A percentile compares a stretch with the other conserved stretches of the same genome.
Conservation (phyloP, 1,140 invertebrate species). For the Nasonia vitripennis region DNA sequence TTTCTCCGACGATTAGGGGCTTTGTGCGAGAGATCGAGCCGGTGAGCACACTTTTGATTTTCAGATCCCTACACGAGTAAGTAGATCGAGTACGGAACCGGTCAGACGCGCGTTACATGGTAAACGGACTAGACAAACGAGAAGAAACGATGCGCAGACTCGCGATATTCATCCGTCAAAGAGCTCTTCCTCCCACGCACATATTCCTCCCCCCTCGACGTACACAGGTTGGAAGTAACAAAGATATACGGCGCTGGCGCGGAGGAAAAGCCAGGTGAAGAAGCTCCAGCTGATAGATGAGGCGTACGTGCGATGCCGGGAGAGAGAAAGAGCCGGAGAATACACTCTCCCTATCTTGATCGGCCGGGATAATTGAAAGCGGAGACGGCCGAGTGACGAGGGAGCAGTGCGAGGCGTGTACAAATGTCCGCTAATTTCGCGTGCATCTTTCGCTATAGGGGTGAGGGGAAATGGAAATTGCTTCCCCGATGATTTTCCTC, state of each 20-base stretch:
- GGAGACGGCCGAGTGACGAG: neutral
- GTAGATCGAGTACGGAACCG: neutral
- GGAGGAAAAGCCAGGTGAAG: conserved; percentile 20
- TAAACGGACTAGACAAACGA: neutral
- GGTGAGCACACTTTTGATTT: neutral
- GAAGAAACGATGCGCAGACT: neutral
- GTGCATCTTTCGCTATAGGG: neutral
- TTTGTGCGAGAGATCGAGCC: too few species aligned
- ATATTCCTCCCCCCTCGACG: neutral
- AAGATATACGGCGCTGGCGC: conserved; percentile 16
- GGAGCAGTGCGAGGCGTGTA: neutral
- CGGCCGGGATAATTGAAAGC: conserved; percentile 37
- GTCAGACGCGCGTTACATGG: neutral
- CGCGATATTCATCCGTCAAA: conserved; percentile 30
- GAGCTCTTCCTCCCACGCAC: neutral
- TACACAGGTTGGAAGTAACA: conserved; percentile 11
- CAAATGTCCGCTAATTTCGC: conserved; percentile 32
- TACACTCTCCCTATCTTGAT: conserved; percentile 14
- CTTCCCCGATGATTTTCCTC: neutral
- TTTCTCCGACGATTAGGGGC: neutral
- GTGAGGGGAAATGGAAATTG: neutral
- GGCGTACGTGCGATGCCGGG: conserved; percentile 11
- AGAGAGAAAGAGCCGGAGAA: neutral
- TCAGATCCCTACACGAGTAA: neutral
- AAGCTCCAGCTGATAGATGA: conserved; percentile 36